Percentiles rank a stretch among this genome's conserved stretches.
phyloP scores from a whole-genome alignment of 2,797 vertebrate genomes.

The Iguana delicatissima region DNA sequence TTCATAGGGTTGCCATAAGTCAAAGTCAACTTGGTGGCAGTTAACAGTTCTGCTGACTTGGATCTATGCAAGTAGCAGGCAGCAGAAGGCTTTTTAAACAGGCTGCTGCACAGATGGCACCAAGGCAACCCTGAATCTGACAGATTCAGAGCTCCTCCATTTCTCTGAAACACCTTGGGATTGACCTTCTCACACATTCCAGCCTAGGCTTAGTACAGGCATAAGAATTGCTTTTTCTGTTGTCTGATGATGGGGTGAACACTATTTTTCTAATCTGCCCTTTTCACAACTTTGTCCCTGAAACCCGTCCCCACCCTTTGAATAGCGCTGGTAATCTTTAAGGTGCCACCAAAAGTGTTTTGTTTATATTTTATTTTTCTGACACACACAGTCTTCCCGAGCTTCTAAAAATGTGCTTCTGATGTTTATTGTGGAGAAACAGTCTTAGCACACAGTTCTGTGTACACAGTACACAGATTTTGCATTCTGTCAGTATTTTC shows the following conservation, averaged over 20 bases:
- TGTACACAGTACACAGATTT: conserved; percentile 6
- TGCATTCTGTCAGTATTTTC: conserved; percentile 10
- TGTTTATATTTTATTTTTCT: neutral
- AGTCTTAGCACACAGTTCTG: neutral
- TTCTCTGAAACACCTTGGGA: neutral
- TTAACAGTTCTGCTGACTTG: no score
- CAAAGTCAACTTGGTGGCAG: no score
- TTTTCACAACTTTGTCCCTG: neutral
- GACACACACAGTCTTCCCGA: neutral
- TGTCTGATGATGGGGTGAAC: neutral
- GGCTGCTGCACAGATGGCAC: neutral
- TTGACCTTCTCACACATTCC: neutral
- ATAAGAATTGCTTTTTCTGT: neutral
- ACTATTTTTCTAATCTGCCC: neutral
- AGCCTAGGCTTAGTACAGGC: neutral
- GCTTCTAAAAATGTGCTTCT: neutral
- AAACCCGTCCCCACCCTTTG: neutral
- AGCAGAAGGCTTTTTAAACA: neutral
- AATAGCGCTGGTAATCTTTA: neutral
- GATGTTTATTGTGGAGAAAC: neutral
- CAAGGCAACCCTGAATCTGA: neutral
- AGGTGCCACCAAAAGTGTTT: neutral
- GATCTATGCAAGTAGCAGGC: neutral
- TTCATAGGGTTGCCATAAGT: no score
- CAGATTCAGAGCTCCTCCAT: neutral